Evolutionary conservation across 2,888 invertebrate genomes (phyloP).

Genomic region (Meghimatium bilineatum): DNA sequence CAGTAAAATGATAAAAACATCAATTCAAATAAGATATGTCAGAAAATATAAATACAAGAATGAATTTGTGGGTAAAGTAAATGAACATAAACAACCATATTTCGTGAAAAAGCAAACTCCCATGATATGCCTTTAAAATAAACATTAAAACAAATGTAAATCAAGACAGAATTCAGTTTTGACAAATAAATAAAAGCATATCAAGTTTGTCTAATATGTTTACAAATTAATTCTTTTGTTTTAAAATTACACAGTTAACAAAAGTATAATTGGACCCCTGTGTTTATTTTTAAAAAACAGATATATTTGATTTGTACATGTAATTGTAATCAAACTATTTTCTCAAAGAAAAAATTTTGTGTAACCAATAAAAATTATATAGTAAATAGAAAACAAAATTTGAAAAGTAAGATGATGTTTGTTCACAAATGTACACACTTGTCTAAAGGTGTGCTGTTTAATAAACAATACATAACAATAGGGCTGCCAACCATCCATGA

Average conservation of each 20-base stretch:
- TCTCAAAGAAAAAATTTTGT: not conserved
- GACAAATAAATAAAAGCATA: not conserved
- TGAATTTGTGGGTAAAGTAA: not conserved
- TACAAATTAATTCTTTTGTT: not conserved
- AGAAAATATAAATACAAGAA: not conserved
- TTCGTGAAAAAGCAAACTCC: not conserved
- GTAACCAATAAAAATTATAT: constrained; percentile 3
- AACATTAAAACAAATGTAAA: not conserved
- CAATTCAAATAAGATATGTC: constrained; percentile 4
- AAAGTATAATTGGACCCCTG: constrained; percentile 33
- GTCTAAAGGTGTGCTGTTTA: not conserved
- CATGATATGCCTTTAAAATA: not conserved
- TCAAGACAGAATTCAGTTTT: not conserved
- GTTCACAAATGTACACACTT: not conserved
- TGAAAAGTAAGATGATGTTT: not conserved
- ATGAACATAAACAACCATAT: not conserved
- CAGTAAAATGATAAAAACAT: not conserved
- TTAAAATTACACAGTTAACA: not conserved
- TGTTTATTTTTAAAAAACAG: not conserved
- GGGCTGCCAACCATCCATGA: not conserved
- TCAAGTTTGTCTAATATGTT: too few species aligned
- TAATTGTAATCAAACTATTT: not conserved
- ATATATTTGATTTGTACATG: not conserved
- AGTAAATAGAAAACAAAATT: not conserved
- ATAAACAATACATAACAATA: not conserved